Base-by-base conservation (phyloP, 2,113 vertebrate species). In the Lasiurus cinereus region DNA sequence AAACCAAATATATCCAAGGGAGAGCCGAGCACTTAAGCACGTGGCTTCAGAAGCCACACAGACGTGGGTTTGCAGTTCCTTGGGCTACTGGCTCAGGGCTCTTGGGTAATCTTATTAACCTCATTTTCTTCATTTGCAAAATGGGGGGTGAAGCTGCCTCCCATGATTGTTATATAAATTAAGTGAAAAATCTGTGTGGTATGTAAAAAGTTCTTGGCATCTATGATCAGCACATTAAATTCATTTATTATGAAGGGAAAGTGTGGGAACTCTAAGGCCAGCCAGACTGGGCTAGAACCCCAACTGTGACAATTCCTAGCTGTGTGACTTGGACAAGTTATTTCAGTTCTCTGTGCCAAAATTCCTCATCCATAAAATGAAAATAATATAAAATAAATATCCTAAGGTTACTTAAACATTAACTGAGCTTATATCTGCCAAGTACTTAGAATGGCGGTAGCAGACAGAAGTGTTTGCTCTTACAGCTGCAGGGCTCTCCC, bases 121-220 rank as follows among this genome's bases (percentile, higher is more conserved):
- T 50, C 16, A 8, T 76, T 88, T 88, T 86, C 74, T 69, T 70
- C 29, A 74, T 72, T 64, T 80, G 70, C 22, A 83, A 89, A 96
- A 27, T 74, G 64, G 16, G 16, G 6, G 5, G 39, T 6, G 0
- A 83, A 87, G 14, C 33, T 70, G 24, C 7, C 33, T 89, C 46
- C 6, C 6, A 14, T 19, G 31, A 69, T 8, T 66, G 19, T n/a
- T 33, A 19, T 16, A 73, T 12, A 80, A 64, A 85, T 92, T 66
- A 87, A 95, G 31, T 4, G 39, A 80, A 18, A 9, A 72, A 88
- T 27, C 5, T 12, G 0, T 31, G 9, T 83, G 21, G 11, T 31
- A 3, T 52, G 21, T 64, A 64, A 19, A 62, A 50, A 90, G 39
- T 72, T 86, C 36, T 82, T 73, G 54, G 46, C n/a, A 59, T 11